Percentiles rank a stretch among this genome's conserved stretches.
Evolutionary conservation across 2,888 invertebrate species (phyloP).

Genomic region (Pristionchus maxplancki): DNA sequence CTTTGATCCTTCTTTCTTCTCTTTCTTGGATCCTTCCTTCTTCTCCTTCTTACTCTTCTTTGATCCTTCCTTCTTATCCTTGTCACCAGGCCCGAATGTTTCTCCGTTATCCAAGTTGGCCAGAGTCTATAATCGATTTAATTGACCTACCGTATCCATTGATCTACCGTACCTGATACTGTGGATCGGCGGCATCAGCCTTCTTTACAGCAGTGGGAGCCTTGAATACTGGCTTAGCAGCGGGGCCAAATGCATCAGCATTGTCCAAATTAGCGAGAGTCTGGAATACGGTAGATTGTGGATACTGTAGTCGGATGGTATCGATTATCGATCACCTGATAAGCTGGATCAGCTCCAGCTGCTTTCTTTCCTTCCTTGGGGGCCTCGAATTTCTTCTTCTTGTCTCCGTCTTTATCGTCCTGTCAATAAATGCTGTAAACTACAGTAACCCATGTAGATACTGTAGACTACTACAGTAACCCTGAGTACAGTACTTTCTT

Average conservation of each 20-base stretch:
- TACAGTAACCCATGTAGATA: neutral
- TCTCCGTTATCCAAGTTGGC: neutral
- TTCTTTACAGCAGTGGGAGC: neutral
- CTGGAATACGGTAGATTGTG: neutral
- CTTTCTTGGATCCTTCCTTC: slow-evolving; percentile 4
- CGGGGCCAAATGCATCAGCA: neutral
- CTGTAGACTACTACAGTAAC: neutral
- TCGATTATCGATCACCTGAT: neutral
- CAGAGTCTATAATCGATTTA: neutral
- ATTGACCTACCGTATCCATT: neutral
- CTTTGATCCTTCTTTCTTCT: neutral
- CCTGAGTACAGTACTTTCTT: neutral
- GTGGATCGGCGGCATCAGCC: neutral
- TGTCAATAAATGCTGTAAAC: neutral
- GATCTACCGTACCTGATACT: neutral
- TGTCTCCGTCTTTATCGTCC: neutral
- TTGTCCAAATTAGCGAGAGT: neutral
- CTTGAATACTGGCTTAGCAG: neutral
- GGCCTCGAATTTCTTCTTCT: slow-evolving; percentile 18
- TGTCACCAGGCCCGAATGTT: neutral
- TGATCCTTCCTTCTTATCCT: neutral
- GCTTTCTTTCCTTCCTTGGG: slow-evolving; percentile 6
- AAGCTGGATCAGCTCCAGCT: slow-evolving; percentile 8
- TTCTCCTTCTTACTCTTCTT: neutral
- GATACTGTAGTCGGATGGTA: neutral